A percentile compares a stretch with the other conserved stretches of the same genome.
Evolutionary conservation across 2,888 invertebrate species (phyloP).

Genomic region (Argynnis bischoffii): DNA sequence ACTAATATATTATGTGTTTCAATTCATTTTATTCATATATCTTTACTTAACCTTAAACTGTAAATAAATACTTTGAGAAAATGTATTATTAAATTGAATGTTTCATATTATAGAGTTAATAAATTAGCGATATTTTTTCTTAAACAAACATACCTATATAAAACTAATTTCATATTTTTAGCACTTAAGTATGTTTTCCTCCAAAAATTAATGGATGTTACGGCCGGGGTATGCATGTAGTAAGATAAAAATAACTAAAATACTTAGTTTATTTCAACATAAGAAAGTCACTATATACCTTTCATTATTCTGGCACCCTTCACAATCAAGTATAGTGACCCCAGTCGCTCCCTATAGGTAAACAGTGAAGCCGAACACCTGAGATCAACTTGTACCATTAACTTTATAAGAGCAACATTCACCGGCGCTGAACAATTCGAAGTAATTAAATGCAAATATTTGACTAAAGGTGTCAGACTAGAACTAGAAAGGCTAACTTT

Average conservation of each 20-base stretch:
- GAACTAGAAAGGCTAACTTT: background rate
- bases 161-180: too few relatives aligned
- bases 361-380: slow-evolving; percentile 63
- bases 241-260: too few relatives aligned
- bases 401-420: slow-evolving; percentile 46
- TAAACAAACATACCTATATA: too few relatives aligned
- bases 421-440: slow-evolving; percentile 45
- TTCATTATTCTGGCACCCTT: slow-evolving; percentile 59
- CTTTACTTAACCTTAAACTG: too few relatives aligned
- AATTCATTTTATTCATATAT: too few relatives aligned
- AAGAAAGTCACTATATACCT: slow-evolving; percentile 44
- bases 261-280: background rate
- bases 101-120: too few relatives aligned
- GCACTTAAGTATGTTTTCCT: too few relatives aligned
- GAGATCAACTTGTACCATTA: slow-evolving; percentile 54
- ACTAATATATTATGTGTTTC: background rate
- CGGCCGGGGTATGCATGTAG: too few relatives aligned
- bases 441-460: slow-evolving; percentile 61
- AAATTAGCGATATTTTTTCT: too few relatives aligned
- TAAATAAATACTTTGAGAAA: too few relatives aligned
- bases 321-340: slow-evolving; percentile 69
- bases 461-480: slow-evolving; percentile 19
- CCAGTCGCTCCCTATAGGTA: slow-evolving; percentile 59
- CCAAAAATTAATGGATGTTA: too few relatives aligned
- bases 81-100: too few relatives aligned